Evolutionary conservation across 2,888 invertebrate species (phyloP), one percentile per base, ranked within the genome.

Genomic region (Drosophila austrosaltans): DNA sequence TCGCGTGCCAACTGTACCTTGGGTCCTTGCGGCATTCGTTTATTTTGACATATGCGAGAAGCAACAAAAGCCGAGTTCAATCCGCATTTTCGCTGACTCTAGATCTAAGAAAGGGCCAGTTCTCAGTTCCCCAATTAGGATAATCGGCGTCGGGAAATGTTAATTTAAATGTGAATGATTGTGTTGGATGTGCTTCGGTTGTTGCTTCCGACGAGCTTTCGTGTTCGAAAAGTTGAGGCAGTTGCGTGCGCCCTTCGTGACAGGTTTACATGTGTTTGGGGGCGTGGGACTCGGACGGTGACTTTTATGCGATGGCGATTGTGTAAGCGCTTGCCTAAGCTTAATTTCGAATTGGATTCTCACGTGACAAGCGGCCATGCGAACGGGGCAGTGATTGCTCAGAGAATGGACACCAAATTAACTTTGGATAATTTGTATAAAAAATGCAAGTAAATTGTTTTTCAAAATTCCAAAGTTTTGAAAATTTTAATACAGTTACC

Each of bases 101-200:
- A 25, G 22, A 48, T 48, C 48, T 48, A 25, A 10, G 48, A 8
- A 36, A 3, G 10, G 48, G 48, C 48, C 48, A 25, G 16, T 48
- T 48, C 25, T 25, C 72, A 58, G 75, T 78, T 78, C 74, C 65
- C 65, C 78, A 82, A 84, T 87, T 84, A 84, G 84, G 79, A 85
- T 89, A 89, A 89, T 89, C 89, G 83, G 75, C 76, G 74, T 71
- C 70, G 89, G 89, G 90, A 89, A 90, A 90, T 90, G 89, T 89
- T 88, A 89, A 90, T 89, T 88, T 88, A 90, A 90, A 89, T 87
- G 80, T 88, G 86, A 90, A 79, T 83, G 88, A 90, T 88, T 88
- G 87, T 76, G 78, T 64, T 36, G 48, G 10, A 28, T 69, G 58
- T 53, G 28, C 12, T 10, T 6, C 44, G 66, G 39, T 53, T 20